Evolutionary conservation across 2,113 vertebrate species (phyloP).

Genomic region (Cheirogaleus medius): DNA sequence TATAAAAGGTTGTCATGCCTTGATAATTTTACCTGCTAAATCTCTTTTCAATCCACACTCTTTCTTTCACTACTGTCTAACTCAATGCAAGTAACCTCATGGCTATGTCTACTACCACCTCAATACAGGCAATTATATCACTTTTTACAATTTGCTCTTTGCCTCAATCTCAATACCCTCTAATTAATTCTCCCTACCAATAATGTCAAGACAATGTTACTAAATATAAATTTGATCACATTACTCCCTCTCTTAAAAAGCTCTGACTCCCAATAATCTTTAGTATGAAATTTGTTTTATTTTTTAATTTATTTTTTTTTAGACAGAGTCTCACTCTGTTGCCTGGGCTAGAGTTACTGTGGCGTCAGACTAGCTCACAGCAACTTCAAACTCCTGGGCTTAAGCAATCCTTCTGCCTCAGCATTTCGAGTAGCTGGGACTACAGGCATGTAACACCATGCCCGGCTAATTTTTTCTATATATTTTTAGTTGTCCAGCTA

Average conservation of each 20-base stretch:
- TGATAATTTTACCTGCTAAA: conserved; percentile 6
- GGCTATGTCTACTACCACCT: background rate
- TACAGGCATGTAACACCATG: too few relatives aligned
- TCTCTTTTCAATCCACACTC: background rate
- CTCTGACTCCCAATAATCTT: background rate
- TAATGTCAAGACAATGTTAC: background rate
- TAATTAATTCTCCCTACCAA: background rate
- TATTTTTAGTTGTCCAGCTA: too few relatives aligned
- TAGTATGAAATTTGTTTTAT: background rate
- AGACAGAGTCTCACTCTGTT: too few relatives aligned
- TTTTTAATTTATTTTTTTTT: too few relatives aligned
- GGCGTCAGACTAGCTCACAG: too few relatives aligned
- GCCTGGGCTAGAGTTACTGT: too few relatives aligned
- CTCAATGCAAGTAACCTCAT: background rate
- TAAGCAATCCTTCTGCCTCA: too few relatives aligned
- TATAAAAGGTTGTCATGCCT: background rate
- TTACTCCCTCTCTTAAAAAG: background rate
- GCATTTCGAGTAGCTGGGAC: too few relatives aligned
- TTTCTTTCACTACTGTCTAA: background rate
- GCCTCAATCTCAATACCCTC: background rate
- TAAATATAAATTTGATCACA: background rate
- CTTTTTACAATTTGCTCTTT: background rate
- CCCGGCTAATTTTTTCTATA: too few relatives aligned
- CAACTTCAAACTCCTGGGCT: too few relatives aligned
- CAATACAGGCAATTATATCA: background rate